Conservation (phyloP, 2,888 invertebrate species). For the Chalcis sispes region DNA sequence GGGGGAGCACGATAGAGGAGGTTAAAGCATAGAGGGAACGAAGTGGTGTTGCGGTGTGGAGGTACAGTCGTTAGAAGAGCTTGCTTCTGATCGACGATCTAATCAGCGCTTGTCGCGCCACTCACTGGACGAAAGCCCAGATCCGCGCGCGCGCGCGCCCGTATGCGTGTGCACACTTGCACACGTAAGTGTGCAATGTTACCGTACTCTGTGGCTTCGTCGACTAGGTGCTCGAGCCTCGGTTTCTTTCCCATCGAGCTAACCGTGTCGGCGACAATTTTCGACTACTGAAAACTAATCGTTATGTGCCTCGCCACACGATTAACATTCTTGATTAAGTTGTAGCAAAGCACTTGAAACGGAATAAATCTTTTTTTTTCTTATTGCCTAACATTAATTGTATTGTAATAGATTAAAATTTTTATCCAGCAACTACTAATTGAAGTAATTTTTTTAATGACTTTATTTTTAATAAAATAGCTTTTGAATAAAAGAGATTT, state of each 20-base stretch:
- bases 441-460: too few relatives aligned
- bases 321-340: too few relatives aligned
- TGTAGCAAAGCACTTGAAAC: too few relatives aligned
- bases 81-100: constrained; percentile 51
- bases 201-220: constrained; percentile 29
- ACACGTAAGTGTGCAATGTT: not conserved
- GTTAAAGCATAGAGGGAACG: not conserved
- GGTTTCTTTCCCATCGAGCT: constrained; percentile 28
- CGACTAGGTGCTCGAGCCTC: not conserved
- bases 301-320: too few relatives aligned
- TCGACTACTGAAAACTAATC: not conserved
- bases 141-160: not conserved
- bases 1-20: not conserved
- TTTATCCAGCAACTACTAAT: too few relatives aligned
- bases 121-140: constrained; percentile 17
- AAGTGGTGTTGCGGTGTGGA: not conserved
- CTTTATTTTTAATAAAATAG: too few relatives aligned
- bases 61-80: constrained; percentile 47
- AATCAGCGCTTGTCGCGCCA: constrained; percentile 49
- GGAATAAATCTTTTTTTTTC: too few relatives aligned
- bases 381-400: too few relatives aligned
- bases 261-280: not conserved
- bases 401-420: too few relatives aligned
- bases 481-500: too few relatives aligned
- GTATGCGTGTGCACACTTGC: not conserved